Evolutionary conservation across 2,888 invertebrate genomes (phyloP).

Genomic region (Nudaria mundana): DNA sequence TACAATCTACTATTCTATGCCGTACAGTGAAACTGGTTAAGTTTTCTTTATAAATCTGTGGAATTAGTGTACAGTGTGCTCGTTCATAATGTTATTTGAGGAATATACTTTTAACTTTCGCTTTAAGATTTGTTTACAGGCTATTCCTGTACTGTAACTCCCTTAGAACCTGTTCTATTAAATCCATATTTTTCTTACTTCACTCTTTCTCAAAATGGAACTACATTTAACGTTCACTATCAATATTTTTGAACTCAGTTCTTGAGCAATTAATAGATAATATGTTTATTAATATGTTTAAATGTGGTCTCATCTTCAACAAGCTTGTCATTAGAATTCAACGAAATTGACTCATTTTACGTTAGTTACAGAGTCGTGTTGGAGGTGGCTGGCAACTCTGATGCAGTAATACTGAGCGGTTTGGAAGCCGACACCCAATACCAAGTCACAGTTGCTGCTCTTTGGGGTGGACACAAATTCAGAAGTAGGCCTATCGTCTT

Average conservation of each 20-base stretch:
- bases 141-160: not conserved
- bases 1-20: no score
- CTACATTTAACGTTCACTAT: constrained; percentile 13
- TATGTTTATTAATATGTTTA: no score
- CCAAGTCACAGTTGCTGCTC: constrained; percentile 92
- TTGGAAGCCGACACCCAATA: constrained; percentile 93
- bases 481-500: constrained; percentile 94
- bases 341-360: constrained; percentile 82
- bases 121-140: not conserved
- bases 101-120: not conserved
- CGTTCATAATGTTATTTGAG: no score
- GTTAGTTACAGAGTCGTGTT: constrained; percentile 97
- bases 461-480: constrained; percentile 90
- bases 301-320: constrained; percentile 45
- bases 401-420: constrained; percentile 90
- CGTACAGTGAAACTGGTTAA: no score
- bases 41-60: no score
- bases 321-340: constrained; percentile 57
- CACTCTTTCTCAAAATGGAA: constrained; percentile 25
- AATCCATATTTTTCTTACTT: constrained; percentile 24
- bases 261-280: no score
- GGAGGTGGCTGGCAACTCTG: constrained; percentile 94
- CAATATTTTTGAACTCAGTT: not conserved
- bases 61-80: no score
- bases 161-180: constrained; percentile 14